Percentiles rank a stretch among this genome's conserved stretches.
These are phyloP conservation scores for Lordiphosa andalusiaca DNA, from an alignment of 2,888 invertebrate genomes.

Conservation along the genomic window DNA sequence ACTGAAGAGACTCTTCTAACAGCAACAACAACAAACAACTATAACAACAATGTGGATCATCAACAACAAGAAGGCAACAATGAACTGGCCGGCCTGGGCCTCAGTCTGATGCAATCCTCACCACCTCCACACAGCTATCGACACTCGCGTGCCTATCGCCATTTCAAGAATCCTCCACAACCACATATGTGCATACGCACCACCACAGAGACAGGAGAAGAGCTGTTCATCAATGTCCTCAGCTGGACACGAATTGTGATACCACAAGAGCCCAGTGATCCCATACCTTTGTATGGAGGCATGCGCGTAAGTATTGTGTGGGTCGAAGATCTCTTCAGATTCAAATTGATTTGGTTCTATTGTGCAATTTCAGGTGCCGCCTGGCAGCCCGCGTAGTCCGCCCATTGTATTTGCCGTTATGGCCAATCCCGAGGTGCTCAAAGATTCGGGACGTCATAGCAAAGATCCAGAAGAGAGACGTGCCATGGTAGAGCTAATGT, in stretches of 20 bases:
- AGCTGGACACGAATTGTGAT: conserved; percentile 88
- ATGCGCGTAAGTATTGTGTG: conserved; percentile 82
- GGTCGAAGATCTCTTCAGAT: neutral
- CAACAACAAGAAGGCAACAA: conserved; percentile 37
- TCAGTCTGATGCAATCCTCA: conserved; percentile 78
- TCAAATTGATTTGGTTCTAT: neutral
- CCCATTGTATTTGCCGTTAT: conserved; percentile 87
- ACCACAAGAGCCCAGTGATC: conserved; percentile 84
- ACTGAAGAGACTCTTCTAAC: conserved; percentile 40
- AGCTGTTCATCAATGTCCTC: conserved; percentile 85
- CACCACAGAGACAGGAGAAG: conserved; percentile 81
- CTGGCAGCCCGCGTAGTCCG: conserved; percentile 84
- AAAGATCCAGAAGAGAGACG: conserved; percentile 84
- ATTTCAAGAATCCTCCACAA: conserved; percentile 88
- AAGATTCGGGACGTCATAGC: conserved; percentile 86
- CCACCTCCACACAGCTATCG: conserved; percentile 83
- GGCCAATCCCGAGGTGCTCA: conserved; percentile 87
- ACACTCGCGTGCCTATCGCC: conserved; percentile 84
- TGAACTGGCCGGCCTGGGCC: conserved; percentile 41
- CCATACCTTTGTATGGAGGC: conserved; percentile 87
- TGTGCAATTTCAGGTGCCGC: conserved; percentile 81
- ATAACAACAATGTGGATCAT: conserved; percentile 45
- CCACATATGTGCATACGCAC: conserved; percentile 88
- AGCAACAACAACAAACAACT: conserved; percentile 30
- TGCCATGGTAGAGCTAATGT: conserved; percentile 85